Evolutionary conservation across 2,113 vertebrate species (phyloP).

Genomic region (Callopanchax toddi): DNA sequence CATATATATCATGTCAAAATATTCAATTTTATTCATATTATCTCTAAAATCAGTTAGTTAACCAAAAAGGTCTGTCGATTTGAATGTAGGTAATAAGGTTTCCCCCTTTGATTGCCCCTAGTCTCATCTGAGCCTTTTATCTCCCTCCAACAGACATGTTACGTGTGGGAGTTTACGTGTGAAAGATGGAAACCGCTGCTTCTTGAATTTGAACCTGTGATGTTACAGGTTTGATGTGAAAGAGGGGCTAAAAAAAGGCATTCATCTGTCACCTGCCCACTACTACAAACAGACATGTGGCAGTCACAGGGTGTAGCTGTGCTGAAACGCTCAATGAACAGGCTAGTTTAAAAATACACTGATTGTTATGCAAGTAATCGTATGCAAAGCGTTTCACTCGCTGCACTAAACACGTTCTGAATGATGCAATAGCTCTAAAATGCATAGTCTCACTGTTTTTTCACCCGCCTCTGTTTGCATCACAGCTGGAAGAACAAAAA

Average conservation of each 20-base stretch:
- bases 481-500: no score
- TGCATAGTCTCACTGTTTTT: not conserved
- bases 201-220: conserved; percentile 25
- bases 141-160: not conserved
- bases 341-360: not conserved
- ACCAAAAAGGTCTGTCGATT: not conserved
- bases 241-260: conserved; percentile 12
- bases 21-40: not conserved
- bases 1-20: not conserved
- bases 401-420: not conserved
- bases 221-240: conserved; percentile 36
- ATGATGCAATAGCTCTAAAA: not conserved
- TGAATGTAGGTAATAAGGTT: not conserved
- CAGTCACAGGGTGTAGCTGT: not conserved
- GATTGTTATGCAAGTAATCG: not conserved
- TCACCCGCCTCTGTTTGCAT: no score
- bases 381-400: not conserved
- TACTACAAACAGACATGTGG: not conserved
- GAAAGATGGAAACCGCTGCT: conserved; percentile 30
- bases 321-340: not conserved
- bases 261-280: conserved; percentile 27
- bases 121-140: not conserved
- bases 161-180: conserved; percentile 42
- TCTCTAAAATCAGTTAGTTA: not conserved
- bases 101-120: not conserved